Conservation (phyloP, 2,888 invertebrate genomes). For the Stomorhina lunata region DNA sequence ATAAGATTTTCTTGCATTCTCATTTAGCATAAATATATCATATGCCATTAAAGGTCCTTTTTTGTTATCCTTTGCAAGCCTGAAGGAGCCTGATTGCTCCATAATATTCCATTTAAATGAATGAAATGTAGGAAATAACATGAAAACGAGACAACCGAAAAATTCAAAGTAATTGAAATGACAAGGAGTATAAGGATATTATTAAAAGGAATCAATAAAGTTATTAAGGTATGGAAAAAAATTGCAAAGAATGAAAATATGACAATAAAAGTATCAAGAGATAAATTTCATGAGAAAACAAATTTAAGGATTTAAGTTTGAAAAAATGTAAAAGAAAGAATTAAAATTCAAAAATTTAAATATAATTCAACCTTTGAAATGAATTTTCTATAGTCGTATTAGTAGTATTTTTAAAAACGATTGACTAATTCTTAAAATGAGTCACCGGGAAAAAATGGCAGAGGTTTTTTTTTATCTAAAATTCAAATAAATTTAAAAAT, state of each 20-base stretch:
- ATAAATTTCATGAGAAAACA: background rate
- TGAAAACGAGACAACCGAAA: slow-evolving; percentile 35
- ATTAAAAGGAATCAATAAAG: slow-evolving; percentile 42
- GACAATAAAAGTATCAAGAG: no score
- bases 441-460: slow-evolving; percentile 43
- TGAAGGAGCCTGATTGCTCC: slow-evolving; percentile 46
- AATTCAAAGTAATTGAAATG: slow-evolving; percentile 58
- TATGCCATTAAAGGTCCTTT: background rate
- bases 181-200: slow-evolving; percentile 54
- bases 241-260: background rate
- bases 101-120: slow-evolving; percentile 46
- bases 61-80: slow-evolving; percentile 18
- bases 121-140: slow-evolving; percentile 7
- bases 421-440: slow-evolving; percentile 54
- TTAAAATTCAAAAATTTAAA: background rate
- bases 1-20: slow-evolving; percentile 11
- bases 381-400: background rate
- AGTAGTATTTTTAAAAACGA: slow-evolving; percentile 13
- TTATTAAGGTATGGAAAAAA: slow-evolving; percentile 14
- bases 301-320: background rate
- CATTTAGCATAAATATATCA: slow-evolving; percentile 12
- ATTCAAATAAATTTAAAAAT: slow-evolving; percentile 35
- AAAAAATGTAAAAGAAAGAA: background rate
- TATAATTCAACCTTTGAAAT: background rate
- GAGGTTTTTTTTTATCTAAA: background rate